A percentile compares a stretch with the other conserved stretches of the same genome.
phyloP scores from a whole-genome alignment of 2,888 invertebrate genomes.

The Ceraclea dissimilis region DNA sequence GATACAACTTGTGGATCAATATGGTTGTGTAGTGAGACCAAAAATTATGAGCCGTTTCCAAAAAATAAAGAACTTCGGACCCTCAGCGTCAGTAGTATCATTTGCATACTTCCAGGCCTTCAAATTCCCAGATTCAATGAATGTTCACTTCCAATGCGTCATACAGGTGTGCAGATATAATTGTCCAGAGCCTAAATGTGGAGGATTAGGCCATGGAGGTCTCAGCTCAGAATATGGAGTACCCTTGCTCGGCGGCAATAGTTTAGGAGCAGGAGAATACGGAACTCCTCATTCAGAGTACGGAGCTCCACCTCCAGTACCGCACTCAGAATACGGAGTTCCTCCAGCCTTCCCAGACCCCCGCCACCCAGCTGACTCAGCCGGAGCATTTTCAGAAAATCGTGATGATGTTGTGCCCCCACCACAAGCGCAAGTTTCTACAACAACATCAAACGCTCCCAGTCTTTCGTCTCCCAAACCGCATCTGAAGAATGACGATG shows the following conservation, averaged over 20 bases:
- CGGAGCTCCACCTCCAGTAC: slow-evolving; percentile 57
- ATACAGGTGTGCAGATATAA: slow-evolving; percentile 92
- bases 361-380: slow-evolving; percentile 76
- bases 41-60: slow-evolving; percentile 95
- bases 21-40: slow-evolving; percentile 86
- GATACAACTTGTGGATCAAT: slow-evolving; percentile 87
- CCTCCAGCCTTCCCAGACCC: slow-evolving; percentile 83
- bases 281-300: slow-evolving; percentile 60
- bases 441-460: slow-evolving; percentile 61
- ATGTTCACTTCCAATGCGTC: slow-evolving; percentile 94
- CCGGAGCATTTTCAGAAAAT: slow-evolving; percentile 76
- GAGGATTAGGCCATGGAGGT: slow-evolving; percentile 52
- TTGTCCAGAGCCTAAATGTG: slow-evolving; percentile 86
- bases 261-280: slow-evolving; percentile 56
- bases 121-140: slow-evolving; percentile 96
- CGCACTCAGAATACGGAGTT: slow-evolving; percentile 61
- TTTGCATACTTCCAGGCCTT: slow-evolving; percentile 96
- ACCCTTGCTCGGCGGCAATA: slow-evolving; percentile 55
- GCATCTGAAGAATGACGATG: slow-evolving; percentile 48
- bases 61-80: slow-evolving; percentile 92
- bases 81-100: slow-evolving; percentile 88
- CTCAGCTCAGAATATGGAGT: slow-evolving; percentile 58
- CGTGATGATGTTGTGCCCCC: slow-evolving; percentile 74
- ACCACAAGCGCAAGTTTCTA: slow-evolving; percentile 68
- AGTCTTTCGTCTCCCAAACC: slow-evolving; percentile 49